Evolutionary conservation across 2,797 vertebrate genomes (phyloP), one percentile per base, ranked within the genome.

Genomic region (Scleropages formosus): DNA sequence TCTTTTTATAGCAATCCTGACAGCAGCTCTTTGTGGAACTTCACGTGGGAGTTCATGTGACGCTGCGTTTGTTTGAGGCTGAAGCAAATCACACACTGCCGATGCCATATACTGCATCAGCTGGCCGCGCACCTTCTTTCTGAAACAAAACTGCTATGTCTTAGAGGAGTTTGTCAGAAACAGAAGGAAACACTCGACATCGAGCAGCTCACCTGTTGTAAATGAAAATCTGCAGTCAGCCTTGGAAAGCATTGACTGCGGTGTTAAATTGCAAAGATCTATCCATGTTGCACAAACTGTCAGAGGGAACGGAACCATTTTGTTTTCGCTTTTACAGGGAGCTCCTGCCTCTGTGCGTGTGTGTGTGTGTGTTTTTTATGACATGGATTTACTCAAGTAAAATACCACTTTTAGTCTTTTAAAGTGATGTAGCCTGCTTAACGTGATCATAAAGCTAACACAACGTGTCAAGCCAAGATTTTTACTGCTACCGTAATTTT

Each of bases 141-240:
- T 39, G 2, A 2, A 39, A 39, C 31, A 6, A 39, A 31, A 31
- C 31, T 39, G 6, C 31, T 39, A 39, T 39, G 31, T 2, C 31
- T 6, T 2, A 39, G 31, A 2, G 31, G 6, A 39, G 31, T 2
- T 2, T 2, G 31, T 39, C 69, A 65, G 31, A 31, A 26, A 8
- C 15, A 39, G 15, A 12, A 4, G 4, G 63, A 65, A 65, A 31
- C 63, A 39, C 63, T 13, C 39, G 10, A 26, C 10, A 27, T 39
- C 31, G 20, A 31, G 13, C 63, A 15, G 63, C 26, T 39, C 63
- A 39, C 63, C 63, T 39, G 27, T 65, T 65, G 63, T 31, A 65
- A 65, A 31, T 65, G 27, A 65, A 39, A 65, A 65, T 65, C 31
- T 65, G 63, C 26, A 27, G 63, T 65, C 63, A 65, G 26, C 63